Evolutionary conservation across 2,888 invertebrate genomes (phyloP), one percentile per base, ranked within the genome.

Genomic region (Dendrolimus houi): DNA sequence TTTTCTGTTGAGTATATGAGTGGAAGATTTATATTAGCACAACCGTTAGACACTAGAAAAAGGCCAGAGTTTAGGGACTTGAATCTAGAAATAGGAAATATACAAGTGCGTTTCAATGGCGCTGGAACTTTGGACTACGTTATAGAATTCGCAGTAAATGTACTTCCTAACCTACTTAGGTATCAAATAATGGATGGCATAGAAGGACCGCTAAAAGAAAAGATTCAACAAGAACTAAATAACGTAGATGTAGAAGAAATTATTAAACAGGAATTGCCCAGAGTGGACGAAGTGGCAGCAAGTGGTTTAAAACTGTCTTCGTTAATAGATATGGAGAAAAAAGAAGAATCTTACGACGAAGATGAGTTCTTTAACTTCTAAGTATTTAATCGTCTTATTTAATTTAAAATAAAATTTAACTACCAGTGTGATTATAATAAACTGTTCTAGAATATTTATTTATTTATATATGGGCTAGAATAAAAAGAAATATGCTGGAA

Each of bases 131-230:
- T 96, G 13, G 97, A 98, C 82, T 97, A 97, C 72, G 74, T 95
- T 0, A 87, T 97, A 60, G 97, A 98, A 83, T 94, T 96, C 59
- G 92, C 91, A 7, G 92, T 97, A 0, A 98, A 97, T 77, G 90
- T 97, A 55, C 72, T 97, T 56, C 97, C 97, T 0, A 97, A 98
- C 90, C 85, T 97, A 54, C 85, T 98, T 61, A 92, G 97, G 57
- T 96, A 96, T 75, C 96, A 97, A 83, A 96, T 97, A 60, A 95
- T 96, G 93, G 95, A 96, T 72, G 96, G 96, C 0, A 77, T 97
- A 52, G 96, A 97, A 82, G 93, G 93, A 52, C 96, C 96, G 0
- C 81, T 96, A 3, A 95, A 93, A 74, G 92, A 93, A 65, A 93
- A 94, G 60, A 87, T 96, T 6, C 95, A 96, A 73, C 93, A 94